Evolutionary conservation across 2,797 vertebrate genomes (phyloP), one percentile per base, ranked within the genome.

Genomic region (Alectoris magna): DNA sequence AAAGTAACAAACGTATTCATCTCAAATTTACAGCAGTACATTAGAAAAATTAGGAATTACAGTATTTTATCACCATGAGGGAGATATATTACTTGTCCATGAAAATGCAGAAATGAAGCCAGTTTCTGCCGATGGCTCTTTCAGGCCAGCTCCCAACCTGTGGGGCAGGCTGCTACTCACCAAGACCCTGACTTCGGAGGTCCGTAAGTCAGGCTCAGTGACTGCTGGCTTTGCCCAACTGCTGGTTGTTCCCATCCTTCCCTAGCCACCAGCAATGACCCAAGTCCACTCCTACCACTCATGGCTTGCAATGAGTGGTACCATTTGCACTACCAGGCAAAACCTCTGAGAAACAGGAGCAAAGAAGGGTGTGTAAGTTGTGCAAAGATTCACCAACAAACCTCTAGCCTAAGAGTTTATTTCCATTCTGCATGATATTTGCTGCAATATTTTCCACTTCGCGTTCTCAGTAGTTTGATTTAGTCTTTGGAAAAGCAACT

Each of bases 101-200:
- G 77, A 63, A 77, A 75, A 8, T 15, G 12, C 15, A 66, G 29
- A 87, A 51, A 51, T 10, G 29, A 62, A 2, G 39, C n/a, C 56
- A 74, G 9, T 11, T 44, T 0, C 0, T 3, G 0, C 11, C 2
- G 0, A 14, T 10, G 0, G 0, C 26, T 38, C 26, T 43, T 69
- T 63, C 44, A 74, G 62, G 14, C 36, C 1, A 1, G 19, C 12
- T 79, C 4, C 18, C 49, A 41, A 15, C 6, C 15, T 49, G 14
- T 1, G 2, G 23, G 41, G 5, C 7, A 60, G 4, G 29, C 26
- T 82, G 23, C 23, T 1, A 1, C 46, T 82, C 38, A 39, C 18
- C 6, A 15, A 23, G 29, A 5, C 41, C 19, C 16, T 66, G 46
- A 5, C 16, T 64, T 73, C 39, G 22, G 19, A 49, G 27, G 4